phyloP scores from a whole-genome alignment of 2,113 vertebrate species.

The Kryptolebias marmoratus region DNA sequence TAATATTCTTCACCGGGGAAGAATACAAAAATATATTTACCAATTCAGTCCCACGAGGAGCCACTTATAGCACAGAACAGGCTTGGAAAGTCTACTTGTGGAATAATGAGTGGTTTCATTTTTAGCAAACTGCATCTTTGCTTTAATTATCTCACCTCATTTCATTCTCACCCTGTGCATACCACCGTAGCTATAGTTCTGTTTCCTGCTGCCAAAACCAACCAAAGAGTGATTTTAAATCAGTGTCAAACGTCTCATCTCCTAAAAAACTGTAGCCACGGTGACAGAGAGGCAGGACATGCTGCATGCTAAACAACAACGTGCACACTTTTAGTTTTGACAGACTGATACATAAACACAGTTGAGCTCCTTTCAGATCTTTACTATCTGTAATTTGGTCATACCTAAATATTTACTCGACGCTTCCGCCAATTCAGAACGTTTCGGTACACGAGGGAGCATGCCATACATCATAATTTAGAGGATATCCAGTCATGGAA shows the following conservation, averaged over 20 bases:
- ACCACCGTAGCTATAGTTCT: constrained; percentile 41
- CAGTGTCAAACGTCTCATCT: constrained; percentile 56
- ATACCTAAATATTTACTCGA: constrained; percentile 60
- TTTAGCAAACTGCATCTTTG: constrained; percentile 48
- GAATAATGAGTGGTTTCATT: constrained; percentile 43
- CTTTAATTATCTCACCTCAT: constrained; percentile 36
- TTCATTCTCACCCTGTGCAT: constrained; percentile 47
- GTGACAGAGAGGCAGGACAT: constrained; percentile 25
- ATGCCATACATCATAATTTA: constrained; percentile 21
- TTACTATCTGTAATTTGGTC: constrained; percentile 39
- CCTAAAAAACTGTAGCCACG: constrained; percentile 16
- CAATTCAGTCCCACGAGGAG: constrained; percentile 12
- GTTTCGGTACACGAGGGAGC: constrained; percentile 32
- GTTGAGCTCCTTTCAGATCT: constrained; percentile 36
- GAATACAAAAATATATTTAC: not conserved
- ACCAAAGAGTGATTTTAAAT: constrained; percentile 68
- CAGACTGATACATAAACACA: constrained; percentile 30
- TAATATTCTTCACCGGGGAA: constrained; percentile 36
- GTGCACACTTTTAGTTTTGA: constrained; percentile 20
- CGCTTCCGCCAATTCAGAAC: constrained; percentile 57
- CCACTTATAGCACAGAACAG: constrained; percentile 16
- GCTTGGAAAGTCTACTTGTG: constrained; percentile 16
- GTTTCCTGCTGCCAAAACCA: constrained; percentile 60
- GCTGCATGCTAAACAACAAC: constrained; percentile 23
- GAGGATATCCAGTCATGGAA: constrained; percentile 36